Conservation (phyloP, 2,113 vertebrate species). For the Ceyx melanurus region DNA sequence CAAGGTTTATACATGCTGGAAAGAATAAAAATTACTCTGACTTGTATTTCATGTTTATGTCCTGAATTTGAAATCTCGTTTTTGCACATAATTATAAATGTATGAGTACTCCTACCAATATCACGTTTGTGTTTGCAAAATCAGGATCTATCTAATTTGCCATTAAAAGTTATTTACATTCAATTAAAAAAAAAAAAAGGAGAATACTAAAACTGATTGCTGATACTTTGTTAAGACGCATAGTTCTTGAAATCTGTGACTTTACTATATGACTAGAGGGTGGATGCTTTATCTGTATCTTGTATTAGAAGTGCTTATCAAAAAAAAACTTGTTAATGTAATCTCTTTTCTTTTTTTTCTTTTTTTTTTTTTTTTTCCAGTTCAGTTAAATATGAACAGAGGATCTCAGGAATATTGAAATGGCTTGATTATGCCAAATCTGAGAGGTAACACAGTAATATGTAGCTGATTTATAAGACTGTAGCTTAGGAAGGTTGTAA, state of each 20-base stretch:
- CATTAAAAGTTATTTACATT: neutral
- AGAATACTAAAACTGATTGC: neutral
- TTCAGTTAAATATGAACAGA: conserved; percentile 54
- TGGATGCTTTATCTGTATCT: neutral
- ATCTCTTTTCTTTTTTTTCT: neutral
- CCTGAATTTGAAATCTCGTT: neutral
- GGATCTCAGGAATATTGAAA: conserved; percentile 69
- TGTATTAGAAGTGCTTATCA: neutral
- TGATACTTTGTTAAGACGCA: neutral
- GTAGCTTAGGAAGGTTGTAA: neutral
- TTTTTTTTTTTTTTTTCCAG: conserved; percentile 32
- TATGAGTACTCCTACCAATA: neutral
- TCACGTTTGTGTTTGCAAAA: neutral
- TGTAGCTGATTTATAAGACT: neutral
- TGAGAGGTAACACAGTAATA: conserved; percentile 67
- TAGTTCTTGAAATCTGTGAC: neutral
- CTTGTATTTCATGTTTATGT: neutral
- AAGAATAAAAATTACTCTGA: neutral
- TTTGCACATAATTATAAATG: neutral
- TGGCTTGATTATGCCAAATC: conserved; percentile 76
- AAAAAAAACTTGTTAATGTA: neutral
- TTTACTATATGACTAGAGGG: neutral
- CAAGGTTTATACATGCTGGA: neutral
- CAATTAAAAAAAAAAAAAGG: neutral
- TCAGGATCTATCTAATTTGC: neutral